Evolutionary conservation across 2,797 vertebrate genomes (phyloP).

Genomic region (Rallus crepitans): DNA sequence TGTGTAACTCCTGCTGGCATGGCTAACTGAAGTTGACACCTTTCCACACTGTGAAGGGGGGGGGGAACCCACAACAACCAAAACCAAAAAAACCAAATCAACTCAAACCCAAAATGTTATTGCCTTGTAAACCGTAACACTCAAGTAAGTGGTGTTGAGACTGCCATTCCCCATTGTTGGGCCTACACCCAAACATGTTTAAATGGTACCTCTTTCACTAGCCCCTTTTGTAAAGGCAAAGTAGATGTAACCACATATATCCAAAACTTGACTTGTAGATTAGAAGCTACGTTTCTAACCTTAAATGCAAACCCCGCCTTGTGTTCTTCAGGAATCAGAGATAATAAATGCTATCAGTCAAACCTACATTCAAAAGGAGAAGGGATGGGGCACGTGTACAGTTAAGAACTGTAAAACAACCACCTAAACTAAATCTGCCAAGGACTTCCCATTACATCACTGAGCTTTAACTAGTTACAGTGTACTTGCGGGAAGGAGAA

Average conservation of each 20-base stretch:
- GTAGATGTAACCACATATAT: background rate
- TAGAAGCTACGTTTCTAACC: background rate
- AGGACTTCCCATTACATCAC: background rate
- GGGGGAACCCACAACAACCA: too few relatives aligned
- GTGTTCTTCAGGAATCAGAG: background rate
- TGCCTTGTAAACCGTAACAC: background rate
- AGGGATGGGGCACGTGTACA: background rate
- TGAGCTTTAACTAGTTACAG: background rate
- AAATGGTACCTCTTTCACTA: background rate
- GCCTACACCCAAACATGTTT: background rate
- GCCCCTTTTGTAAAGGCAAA: background rate
- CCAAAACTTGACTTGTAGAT: background rate
- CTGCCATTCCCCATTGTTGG: background rate
- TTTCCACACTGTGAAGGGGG: background rate
- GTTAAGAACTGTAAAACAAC: background rate
- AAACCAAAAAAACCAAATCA: background rate
- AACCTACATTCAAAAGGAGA: background rate
- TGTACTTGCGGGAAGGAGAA: background rate
- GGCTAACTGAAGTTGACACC: background rate
- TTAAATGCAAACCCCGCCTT: background rate
- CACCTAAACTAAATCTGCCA: slow-evolving; percentile 21
- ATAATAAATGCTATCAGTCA: background rate
- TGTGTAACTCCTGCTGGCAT: slow-evolving; percentile 2
- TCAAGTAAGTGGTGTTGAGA: background rate
- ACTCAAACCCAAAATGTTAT: background rate